Conservation (phyloP, 2,888 invertebrate species). For the Terebella lapidaria region DNA sequence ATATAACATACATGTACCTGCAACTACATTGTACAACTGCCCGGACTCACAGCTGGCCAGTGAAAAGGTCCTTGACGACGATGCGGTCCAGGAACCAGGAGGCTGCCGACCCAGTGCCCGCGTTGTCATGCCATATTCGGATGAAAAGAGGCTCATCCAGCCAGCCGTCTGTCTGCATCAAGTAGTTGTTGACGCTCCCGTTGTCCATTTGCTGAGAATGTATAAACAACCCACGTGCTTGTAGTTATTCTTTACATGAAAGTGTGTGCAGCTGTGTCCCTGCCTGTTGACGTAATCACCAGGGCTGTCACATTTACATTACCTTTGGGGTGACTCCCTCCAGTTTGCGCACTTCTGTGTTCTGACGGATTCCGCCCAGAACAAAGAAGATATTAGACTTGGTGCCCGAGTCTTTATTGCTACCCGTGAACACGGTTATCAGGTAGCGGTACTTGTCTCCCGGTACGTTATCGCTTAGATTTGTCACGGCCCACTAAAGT, state of each 20-base stretch:
- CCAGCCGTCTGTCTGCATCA: slow-evolving; percentile 34
- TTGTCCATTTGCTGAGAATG: slow-evolving; percentile 18
- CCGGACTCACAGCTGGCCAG: slow-evolving; percentile 35
- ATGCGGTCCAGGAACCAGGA: slow-evolving; percentile 53
- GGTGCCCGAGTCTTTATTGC: slow-evolving; percentile 37
- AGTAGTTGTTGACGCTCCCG: slow-evolving; percentile 35
- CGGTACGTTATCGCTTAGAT: slow-evolving; percentile 37
- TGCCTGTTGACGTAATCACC: too few species aligned
- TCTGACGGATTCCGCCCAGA: slow-evolving; percentile 38
- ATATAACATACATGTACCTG: too few species aligned
- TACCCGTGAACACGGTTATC: slow-evolving; percentile 39
- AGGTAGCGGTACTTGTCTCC: slow-evolving; percentile 39
- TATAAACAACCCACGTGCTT: too few species aligned
- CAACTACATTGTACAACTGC: too few species aligned
- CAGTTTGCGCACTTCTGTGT: slow-evolving; percentile 41
- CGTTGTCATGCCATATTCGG: slow-evolving; percentile 54
- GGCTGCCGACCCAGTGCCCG: slow-evolving; percentile 43
- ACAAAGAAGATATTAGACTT: slow-evolving; percentile 37
- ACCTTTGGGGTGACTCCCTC: slow-evolving; percentile 25
- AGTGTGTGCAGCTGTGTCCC: too few species aligned
- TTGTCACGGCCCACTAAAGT: slow-evolving; percentile 39
- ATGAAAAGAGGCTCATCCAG: slow-evolving; percentile 50
- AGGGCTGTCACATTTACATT: too few species aligned
- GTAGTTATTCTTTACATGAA: too few species aligned
- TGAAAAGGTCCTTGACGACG: slow-evolving; percentile 50